A percentile compares a stretch with the other conserved stretches of the same genome.
phyloP scores from a whole-genome alignment of 2,113 vertebrate species.

The Progne subis region DNA sequence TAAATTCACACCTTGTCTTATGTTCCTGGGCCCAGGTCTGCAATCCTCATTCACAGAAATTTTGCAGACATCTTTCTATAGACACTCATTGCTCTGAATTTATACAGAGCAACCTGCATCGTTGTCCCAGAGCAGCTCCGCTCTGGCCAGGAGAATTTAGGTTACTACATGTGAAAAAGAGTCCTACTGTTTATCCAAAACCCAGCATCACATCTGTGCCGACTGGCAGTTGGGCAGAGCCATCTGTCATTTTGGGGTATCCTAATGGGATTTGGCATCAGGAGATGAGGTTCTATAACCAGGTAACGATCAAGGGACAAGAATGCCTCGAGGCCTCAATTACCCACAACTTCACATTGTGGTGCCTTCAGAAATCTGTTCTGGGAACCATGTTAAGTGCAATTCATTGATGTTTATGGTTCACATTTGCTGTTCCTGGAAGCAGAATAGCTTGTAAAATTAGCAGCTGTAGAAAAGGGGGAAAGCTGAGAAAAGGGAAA shows the following conservation, averaged over 20 bases:
- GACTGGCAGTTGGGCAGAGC: conserved; percentile 72
- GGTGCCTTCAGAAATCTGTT: conserved; percentile 52
- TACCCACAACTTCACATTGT: conserved; percentile 69
- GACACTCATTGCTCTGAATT: neutral
- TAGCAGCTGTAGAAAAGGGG: neutral
- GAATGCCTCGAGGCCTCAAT: conserved; percentile 71
- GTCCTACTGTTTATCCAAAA: conserved; percentile 59
- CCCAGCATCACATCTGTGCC: conserved; percentile 74
- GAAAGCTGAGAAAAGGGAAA: neutral
- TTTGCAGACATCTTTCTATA: neutral
- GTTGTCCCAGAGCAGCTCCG: neutral
- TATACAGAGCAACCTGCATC: neutral
- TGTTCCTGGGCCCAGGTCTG: neutral
- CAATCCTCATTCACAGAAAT: neutral
- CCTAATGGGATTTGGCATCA: conserved; percentile 77
- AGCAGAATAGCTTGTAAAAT: conserved; percentile 11
- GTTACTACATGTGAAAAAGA: conserved; percentile 64
- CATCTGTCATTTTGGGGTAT: conserved; percentile 78
- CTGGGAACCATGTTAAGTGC: conserved; percentile 20
- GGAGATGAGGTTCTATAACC: conserved; percentile 64
- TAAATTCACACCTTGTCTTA: neutral
- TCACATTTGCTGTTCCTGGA: neutral
- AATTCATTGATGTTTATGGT: conserved; percentile 27
- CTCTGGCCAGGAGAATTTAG: conserved; percentile 68
- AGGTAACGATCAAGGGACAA: conserved; percentile 63